Evolutionary conservation across 2,888 invertebrate genomes (phyloP), one percentile per base, ranked within the genome.

Genomic region (Gymnocheta viridis): DNA sequence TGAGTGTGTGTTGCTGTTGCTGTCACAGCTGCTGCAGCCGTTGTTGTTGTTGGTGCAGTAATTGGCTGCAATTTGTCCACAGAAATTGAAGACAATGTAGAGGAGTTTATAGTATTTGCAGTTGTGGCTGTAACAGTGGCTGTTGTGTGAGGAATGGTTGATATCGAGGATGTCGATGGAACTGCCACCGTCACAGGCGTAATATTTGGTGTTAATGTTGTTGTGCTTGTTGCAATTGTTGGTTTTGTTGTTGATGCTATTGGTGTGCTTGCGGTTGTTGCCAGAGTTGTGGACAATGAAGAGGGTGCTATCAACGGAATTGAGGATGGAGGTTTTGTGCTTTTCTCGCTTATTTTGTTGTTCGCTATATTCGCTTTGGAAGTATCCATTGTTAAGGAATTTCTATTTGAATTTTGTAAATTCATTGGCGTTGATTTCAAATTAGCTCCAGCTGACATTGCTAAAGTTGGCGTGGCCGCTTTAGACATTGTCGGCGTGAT

Each of bases 401-500:
- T 77, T 64, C 56, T 78, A 69, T 70, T 81, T 17, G 82, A 81
- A 84, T 79, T 80, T 85, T 81, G 79, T 79, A 82, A 83, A 82
- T 74, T 77, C 64, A 73, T 56, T 73, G 82, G 74, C 1, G 47
- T 6, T 24, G 66, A 14, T 22, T 77, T 77, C 12, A 60, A 22
- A 60, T 60, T 49, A 6, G 74, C 4, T 66, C 17, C 44, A 4
- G 38, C 4, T 44, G 76, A 24, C 22, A n/a, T 14, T 19, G 66
- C 0, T 22, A 54, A 6, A 38, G 27, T 12, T 5, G 74, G 4
- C n/a, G 41, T 22, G 6, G 86, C 41, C 69, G 58, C 32, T 49
- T 62, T 54, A 22, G 78, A 22, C 27, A 78, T 38, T 67, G 83
- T 64, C 69, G 35, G 32, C 22, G 78, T 56, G 1, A 35, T 66